These are phyloP conservation scores for Thunnus albacares DNA, from an alignment of 2,797 vertebrate species.

Conservation along the genomic window DNA sequence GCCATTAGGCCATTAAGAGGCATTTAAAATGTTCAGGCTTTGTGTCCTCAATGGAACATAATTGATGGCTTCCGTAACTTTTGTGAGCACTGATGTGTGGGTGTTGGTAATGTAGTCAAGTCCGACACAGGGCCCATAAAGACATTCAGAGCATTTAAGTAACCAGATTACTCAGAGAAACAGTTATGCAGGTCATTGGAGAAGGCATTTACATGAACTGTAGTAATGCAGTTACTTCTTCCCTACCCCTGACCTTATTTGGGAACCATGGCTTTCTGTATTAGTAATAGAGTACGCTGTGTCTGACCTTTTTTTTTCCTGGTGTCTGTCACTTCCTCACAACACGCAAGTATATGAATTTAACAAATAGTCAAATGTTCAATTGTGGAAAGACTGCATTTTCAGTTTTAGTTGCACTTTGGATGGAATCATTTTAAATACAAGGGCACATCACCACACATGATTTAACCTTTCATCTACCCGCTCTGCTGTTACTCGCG, in stretches of 20 bases:
- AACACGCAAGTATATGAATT: not conserved
- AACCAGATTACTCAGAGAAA: too few species aligned
- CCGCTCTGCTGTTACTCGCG: not conserved
- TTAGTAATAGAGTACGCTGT: not conserved
- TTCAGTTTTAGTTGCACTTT: not conserved
- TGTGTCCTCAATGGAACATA: not conserved
- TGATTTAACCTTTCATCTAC: not conserved
- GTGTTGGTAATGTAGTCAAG: not conserved
- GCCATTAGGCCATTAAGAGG: conserved; percentile 43
- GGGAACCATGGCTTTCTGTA: not conserved
- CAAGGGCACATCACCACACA: not conserved
- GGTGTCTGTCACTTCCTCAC: not conserved
- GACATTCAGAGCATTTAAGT: not conserved
- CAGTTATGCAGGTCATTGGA: too few species aligned
- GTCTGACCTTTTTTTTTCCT: too few species aligned
- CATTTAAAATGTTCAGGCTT: conserved; percentile 41
- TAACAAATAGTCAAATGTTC: not conserved
- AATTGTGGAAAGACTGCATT: not conserved
- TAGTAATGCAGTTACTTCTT: not conserved
- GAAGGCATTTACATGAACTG: too few species aligned
- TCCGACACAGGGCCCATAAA: not conserved
- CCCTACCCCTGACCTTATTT: not conserved
- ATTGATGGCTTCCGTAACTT: conserved; percentile 6
- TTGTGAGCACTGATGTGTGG: conserved; percentile 1
- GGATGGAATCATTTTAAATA: conserved; percentile 2